Evolutionary conservation across 1,140 invertebrate species (phyloP), one percentile per base, ranked within the genome.

Genomic region (Lithobius niger): DNA sequence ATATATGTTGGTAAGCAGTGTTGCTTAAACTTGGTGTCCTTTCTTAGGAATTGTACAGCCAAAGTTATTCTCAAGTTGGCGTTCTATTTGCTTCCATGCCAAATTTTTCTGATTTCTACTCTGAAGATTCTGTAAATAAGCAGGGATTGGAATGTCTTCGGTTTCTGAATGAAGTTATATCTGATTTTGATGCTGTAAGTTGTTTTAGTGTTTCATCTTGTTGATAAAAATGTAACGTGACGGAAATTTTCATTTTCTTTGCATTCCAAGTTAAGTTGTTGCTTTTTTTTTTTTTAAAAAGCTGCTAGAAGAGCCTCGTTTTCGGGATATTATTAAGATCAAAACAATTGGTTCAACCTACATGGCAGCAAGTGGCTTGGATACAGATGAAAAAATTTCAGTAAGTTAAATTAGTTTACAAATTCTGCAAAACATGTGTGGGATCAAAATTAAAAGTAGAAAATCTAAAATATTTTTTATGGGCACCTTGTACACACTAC

Each of bases 341-440:
- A 97, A 97, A 73, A 97, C 94, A 15, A 97, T 97, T 61, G 88
- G 92, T 25, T 93, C 91, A 1, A 96, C 92, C 0, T 97, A 97
- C 66, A 97, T 97, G 94, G 92, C 91, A 40, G 92, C 93, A 0
- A 91, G 89, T 60, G 94, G 93, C 40, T 76, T 94, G 59, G 88
- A 86, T 65, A 77, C 82, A 31, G 76, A 81, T 18, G 76, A 77
- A 65, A 75, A 79, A 63, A 76, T 80, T 56, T 78, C 80, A 72
- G 81, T 83, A 66, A 65, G 59, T 64, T 28, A 57, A 42, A 15
- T 27, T 51, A 18, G n/a, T n/a, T n/a, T 36, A 6, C 13, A 2
- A n/a, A 25, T 26, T 28, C 6, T 48, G 31, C 4, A 2, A 2
- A 4, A 1, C 4, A 19, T 43, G 28, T 21, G 18, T 53, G 1